Base-by-base conservation (phyloP, 1,140 invertebrate species). In the Teleopsis dalmanni region DNA sequence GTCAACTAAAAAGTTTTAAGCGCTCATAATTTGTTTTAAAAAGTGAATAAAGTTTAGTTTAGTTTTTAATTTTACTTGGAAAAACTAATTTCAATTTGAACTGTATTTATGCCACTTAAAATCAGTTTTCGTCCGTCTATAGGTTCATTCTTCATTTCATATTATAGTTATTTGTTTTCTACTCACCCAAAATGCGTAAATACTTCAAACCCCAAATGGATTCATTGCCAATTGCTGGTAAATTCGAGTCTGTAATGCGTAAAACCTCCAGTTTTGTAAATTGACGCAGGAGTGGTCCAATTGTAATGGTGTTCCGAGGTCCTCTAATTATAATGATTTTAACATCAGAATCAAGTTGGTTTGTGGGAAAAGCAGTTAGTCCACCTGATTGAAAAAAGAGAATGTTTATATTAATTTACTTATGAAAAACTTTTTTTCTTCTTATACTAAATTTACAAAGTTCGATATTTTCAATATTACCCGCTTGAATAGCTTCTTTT, bases 201-300 rank as follows among this genome's bases (percentile, higher is more conserved):
- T 80, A 79, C 45, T 75, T 77, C 2, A 88, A 75, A 3, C 83
- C 84, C 78, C 81, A 88, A 64, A 91, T 88, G 9, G 86, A 85
- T 58, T 85, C 79, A 48, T 80, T 77, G 0, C 87, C 87, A 48
- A 91, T 84, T 11, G 84, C 83, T 1, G 87, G 85, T 5, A 91
- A 72, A 58, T 83, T 83, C 1, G 84, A 88, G 49, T 81, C 76
- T 2, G 80, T 81, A 31, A 91, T 87, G 56, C 82, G 81, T 2
- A 91, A 71, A 65, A 88, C 83, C 65, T 84, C 79, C 22, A 91
- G 72, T 40, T 80, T 75, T 33, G 71, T 72, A 60, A 87, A 85
- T 31, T 73, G 62, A 21, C 57, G 55, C 66, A 86, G 85, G 31
- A 86, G 79, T 23, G 85, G 79, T 2, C 85, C 84, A 49, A 90